Evolutionary conservation across 2,888 invertebrate genomes (phyloP).

Genomic region (Tenthredo distinguenda): DNA sequence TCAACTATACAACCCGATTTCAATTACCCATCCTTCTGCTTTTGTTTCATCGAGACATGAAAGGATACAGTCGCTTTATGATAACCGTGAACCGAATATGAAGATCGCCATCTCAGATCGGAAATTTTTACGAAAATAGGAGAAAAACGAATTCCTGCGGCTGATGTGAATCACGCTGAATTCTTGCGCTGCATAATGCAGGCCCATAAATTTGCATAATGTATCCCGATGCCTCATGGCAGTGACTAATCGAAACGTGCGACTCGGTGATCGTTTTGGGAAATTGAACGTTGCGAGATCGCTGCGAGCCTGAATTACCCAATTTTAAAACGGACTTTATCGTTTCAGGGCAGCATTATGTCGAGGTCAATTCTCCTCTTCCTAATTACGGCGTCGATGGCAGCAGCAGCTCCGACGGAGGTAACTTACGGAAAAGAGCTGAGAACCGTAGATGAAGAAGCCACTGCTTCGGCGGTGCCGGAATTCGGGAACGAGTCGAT

Average conservation of each 20-base stretch:
- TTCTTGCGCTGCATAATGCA: not conserved
- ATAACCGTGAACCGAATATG: not conserved
- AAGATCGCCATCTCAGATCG: not conserved
- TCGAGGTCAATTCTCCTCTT: conserved; percentile 52
- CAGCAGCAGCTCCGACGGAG: conserved; percentile 30
- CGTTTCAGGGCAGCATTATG: conserved; percentile 57
- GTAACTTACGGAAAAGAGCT: conserved; percentile 34
- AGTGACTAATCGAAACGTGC: not conserved
- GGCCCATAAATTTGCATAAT: not conserved
- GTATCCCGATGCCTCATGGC: not conserved
- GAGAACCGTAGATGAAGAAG: conserved; percentile 9
- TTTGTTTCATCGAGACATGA: conserved; percentile 49
- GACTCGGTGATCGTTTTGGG: not conserved
- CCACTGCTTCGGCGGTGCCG: conserved; percentile 20
- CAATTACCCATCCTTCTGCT: conserved; percentile 64
- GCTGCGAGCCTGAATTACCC: not conserved
- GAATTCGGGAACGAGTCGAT: conserved; percentile 42
- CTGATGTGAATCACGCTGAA: not conserved
- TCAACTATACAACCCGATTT: conserved; percentile 67
- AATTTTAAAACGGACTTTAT: conserved; percentile 53
- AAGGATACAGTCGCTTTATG: not conserved
- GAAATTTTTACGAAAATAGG: not conserved
- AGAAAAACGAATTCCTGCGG: not conserved
- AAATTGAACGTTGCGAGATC: not conserved
- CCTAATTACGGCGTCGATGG: not conserved